Conservation (phyloP, 1,140 invertebrate genomes). For the Caenorhabditis remanei region DNA sequence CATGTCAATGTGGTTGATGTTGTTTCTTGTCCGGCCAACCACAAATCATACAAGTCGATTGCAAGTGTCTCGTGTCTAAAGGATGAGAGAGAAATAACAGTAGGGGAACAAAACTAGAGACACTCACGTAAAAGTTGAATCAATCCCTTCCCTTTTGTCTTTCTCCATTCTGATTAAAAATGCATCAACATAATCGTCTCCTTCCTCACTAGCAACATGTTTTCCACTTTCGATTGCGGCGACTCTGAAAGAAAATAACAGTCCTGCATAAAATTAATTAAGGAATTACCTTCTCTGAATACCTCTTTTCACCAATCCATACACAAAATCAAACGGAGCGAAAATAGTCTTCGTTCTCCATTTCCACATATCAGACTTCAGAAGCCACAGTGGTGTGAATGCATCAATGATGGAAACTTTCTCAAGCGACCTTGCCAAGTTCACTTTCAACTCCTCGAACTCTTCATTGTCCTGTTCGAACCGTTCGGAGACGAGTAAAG, state of each 20-base stretch:
- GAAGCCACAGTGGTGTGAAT: neutral
- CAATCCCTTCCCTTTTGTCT: slow-evolving; percentile 29
- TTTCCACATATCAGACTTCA: slow-evolving; percentile 44
- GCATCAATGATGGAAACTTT: slow-evolving; percentile 31
- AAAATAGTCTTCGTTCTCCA: slow-evolving; percentile 25
- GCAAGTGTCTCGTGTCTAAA: slow-evolving; percentile 42
- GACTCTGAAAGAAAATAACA: slow-evolving; percentile 9
- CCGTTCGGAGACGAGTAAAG: slow-evolving; percentile 48
- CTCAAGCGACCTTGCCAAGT: slow-evolving; percentile 50
- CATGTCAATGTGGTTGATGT: slow-evolving; percentile 52
- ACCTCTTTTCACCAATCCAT: slow-evolving; percentile 6
- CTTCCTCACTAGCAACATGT: slow-evolving; percentile 30
- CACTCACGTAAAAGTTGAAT: neutral
- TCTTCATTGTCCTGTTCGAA: slow-evolving; percentile 59
- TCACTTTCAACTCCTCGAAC: slow-evolving; percentile 43
- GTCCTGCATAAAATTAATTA: neutral
- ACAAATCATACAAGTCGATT: slow-evolving; percentile 58
- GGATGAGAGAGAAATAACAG: neutral
- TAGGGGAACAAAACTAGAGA: neutral
- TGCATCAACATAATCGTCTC: slow-evolving; percentile 51
- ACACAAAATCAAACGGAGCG: neutral
- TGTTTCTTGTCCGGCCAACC: slow-evolving; percentile 62
- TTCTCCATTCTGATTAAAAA: slow-evolving; percentile 56
- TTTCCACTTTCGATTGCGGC: neutral
- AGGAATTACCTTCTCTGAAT: slow-evolving; percentile 47